phyloP scores from a whole-genome alignment of 2,113 vertebrate genomes.

The Acrocephalus arundinaceus region DNA sequence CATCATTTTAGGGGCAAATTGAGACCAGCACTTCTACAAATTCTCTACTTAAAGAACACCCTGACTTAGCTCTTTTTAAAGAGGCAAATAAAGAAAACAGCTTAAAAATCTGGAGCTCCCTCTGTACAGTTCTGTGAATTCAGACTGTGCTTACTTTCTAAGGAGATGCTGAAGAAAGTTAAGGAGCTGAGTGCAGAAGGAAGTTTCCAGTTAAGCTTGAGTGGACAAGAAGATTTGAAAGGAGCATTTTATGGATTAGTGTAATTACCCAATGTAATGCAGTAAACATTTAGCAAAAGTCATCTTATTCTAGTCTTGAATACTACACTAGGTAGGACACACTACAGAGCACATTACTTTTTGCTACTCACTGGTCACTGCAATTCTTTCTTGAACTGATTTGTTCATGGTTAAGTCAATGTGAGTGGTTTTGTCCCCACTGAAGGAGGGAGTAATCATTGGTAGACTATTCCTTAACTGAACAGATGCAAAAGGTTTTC shows the following conservation, averaged over 20 bases:
- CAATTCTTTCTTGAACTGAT: background rate
- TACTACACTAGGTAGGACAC: background rate
- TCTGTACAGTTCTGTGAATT: background rate
- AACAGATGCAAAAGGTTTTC: background rate
- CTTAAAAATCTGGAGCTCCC: background rate
- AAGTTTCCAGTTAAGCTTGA: background rate
- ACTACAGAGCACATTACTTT: background rate
- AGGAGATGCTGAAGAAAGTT: background rate
- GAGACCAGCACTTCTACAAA: background rate
- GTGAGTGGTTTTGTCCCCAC: background rate
- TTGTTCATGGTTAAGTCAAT: background rate
- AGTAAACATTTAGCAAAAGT: background rate
- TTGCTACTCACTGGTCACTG: background rate
- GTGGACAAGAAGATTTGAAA: background rate
- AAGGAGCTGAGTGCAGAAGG: background rate
- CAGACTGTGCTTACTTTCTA: background rate
- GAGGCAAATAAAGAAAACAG: background rate
- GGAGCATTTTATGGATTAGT: background rate
- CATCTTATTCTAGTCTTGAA: background rate
- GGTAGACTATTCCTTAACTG: background rate
- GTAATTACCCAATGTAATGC: background rate
- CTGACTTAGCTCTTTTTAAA: background rate
- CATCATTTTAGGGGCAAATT: constrained; percentile 9
- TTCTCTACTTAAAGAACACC: background rate
- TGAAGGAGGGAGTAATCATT: background rate